phyloP scores from a whole-genome alignment of 2,113 vertebrate species.

The Nematolebias whitei region DNA sequence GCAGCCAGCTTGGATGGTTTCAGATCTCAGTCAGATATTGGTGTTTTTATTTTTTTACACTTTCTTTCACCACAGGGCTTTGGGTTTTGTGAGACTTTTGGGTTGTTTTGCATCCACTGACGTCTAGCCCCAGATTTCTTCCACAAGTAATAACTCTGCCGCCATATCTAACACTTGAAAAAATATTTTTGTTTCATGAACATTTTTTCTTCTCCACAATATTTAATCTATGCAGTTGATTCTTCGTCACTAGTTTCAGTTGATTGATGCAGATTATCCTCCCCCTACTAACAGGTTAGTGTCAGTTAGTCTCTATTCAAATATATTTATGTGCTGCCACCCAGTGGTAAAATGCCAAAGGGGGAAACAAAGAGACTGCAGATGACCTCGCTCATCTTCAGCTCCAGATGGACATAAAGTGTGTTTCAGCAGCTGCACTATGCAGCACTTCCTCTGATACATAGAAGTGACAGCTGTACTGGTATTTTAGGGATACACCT shows the following conservation, averaged over 20 bases:
- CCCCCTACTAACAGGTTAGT: conserved; percentile 7
- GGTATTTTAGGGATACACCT: conserved; percentile 57
- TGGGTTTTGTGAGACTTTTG: not conserved
- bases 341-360: conserved; percentile 63
- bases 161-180: not conserved
- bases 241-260: no score
- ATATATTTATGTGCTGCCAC: conserved; percentile 69
- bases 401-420: conserved; percentile 55
- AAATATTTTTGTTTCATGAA: not conserved
- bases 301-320: not conserved
- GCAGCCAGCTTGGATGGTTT: not conserved
- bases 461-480: conserved; percentile 31
- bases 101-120: not conserved
- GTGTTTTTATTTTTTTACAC: not conserved
- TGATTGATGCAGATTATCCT: not conserved
- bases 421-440: conserved; percentile 48
- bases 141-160: not conserved
- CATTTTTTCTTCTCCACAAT: not conserved
- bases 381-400: conserved; percentile 59
- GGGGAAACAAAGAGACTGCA: not conserved
- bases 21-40: not conserved
- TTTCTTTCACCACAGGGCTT: not conserved
- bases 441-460: conserved; percentile 52
- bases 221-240: no score
- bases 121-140: not conserved